Evolutionary conservation across 2,888 invertebrate genomes (phyloP).

Genomic region (Odontothrips loti): DNA sequence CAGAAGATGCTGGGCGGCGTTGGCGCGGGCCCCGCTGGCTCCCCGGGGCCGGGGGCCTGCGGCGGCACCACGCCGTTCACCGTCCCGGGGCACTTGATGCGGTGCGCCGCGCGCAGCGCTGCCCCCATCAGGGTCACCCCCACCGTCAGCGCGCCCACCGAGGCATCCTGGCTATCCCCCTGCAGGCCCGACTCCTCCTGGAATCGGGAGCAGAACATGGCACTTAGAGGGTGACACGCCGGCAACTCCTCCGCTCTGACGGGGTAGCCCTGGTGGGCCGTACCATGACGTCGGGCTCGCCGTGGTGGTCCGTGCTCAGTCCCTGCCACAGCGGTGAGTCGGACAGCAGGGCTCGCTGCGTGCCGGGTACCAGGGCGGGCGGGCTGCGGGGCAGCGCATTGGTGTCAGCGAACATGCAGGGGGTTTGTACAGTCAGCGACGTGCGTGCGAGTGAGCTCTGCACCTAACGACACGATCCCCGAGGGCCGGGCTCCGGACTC

Average conservation of each 20-base stretch:
- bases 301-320: neutral
- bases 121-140: neutral
- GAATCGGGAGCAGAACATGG: neutral
- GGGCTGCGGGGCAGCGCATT: neutral
- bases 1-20: constrained; percentile 8
- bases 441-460: too few species aligned
- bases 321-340: constrained; percentile 9
- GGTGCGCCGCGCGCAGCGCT: constrained; percentile 5
- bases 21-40: neutral
- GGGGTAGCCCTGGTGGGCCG: too few species aligned
- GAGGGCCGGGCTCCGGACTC: neutral
- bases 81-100: constrained; percentile 5
- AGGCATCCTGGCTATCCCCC: neutral
- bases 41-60: neutral
- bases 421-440: too few species aligned
- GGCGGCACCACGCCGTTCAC: neutral
- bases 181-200: constrained; percentile 4
- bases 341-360: constrained; percentile 10
- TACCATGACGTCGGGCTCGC: neutral
- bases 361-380: constrained; percentile 4
- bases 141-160: constrained; percentile 7
- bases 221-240: neutral
- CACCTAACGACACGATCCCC: too few species aligned
- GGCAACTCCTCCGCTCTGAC: too few species aligned
- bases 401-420: too few species aligned